Percentiles rank a stretch among this genome's conserved stretches.
Evolutionary conservation across 2,797 vertebrate genomes (phyloP).

Genomic region (Apogon talboti): DNA sequence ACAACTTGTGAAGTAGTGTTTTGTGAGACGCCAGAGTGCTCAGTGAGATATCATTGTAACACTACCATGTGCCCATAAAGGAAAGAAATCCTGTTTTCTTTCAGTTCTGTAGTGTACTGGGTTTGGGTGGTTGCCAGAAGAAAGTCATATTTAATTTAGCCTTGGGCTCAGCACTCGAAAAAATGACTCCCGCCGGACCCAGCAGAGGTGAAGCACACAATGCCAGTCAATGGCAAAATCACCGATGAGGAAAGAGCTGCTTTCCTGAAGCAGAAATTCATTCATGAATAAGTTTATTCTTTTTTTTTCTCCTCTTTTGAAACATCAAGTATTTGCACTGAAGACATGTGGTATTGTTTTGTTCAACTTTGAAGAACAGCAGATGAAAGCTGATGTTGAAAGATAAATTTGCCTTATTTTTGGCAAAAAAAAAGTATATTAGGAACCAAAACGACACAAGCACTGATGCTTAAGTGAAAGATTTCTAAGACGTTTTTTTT

Average conservation of each 20-base stretch:
- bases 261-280: constrained; percentile 46
- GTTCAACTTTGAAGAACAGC: constrained; percentile 44
- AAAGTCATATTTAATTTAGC: constrained; percentile 67
- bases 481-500: constrained; percentile 1
- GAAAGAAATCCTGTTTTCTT: constrained; percentile 62
- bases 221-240: constrained; percentile 41
- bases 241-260: constrained; percentile 45
- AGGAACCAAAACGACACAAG: constrained; percentile 16
- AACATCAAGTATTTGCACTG: constrained; percentile 36
- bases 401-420: constrained; percentile 27
- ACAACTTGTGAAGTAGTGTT: constrained; percentile 75
- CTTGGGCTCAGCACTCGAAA: constrained; percentile 30
- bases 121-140: constrained; percentile 54
- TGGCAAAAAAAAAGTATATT: constrained; percentile 13
- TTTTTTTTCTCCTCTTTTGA: constrained; percentile 30
- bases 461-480: constrained; percentile 9
- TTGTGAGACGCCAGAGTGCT: constrained; percentile 67
- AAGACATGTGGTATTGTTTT: constrained; percentile 47
- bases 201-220: constrained; percentile 54
- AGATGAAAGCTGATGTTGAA: constrained; percentile 48
- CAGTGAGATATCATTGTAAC: constrained; percentile 70
- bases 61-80: constrained; percentile 59
- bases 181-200: constrained; percentile 53
- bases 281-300: constrained; percentile 42
- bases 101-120: constrained; percentile 52